These are phyloP conservation scores for Pogonocichla stellata DNA, from an alignment of 2,113 vertebrate species.

Conservation along the genomic window DNA sequence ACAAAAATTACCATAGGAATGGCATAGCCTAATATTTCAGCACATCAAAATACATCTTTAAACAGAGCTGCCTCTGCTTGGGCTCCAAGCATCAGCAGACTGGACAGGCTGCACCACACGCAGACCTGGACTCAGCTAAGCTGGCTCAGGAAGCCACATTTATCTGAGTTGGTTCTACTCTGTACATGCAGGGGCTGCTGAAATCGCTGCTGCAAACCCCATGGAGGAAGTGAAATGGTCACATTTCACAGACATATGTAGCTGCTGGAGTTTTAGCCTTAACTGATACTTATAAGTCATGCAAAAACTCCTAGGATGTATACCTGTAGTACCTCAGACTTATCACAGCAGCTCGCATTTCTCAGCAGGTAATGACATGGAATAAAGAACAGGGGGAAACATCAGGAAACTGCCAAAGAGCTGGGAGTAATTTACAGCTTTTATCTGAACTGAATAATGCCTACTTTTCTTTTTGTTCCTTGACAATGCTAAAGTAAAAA, in stretches of 20 bases:
- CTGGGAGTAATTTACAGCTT: neutral
- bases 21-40: neutral
- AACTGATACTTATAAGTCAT: fast-evolving
- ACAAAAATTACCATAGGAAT: neutral
- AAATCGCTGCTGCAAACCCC: neutral
- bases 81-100: neutral
- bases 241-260: neutral
- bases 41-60: fast-evolving
- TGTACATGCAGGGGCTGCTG: fast-evolving
- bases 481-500: neutral
- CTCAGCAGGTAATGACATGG: neutral
- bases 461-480: neutral
- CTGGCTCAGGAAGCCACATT: neutral
- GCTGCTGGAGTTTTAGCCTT: neutral
- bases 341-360: fast-evolving
- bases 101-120: fast-evolving
- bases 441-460: neutral
- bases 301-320: fast-evolving
- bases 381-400: neutral
- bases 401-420: neutral
- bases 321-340: fast-evolving
- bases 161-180: fast-evolving
- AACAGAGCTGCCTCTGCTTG: no score
- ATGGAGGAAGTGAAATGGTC: neutral
- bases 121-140: neutral